Conservation (phyloP, 2,113 vertebrate genomes). For the Xerus inauris region DNA sequence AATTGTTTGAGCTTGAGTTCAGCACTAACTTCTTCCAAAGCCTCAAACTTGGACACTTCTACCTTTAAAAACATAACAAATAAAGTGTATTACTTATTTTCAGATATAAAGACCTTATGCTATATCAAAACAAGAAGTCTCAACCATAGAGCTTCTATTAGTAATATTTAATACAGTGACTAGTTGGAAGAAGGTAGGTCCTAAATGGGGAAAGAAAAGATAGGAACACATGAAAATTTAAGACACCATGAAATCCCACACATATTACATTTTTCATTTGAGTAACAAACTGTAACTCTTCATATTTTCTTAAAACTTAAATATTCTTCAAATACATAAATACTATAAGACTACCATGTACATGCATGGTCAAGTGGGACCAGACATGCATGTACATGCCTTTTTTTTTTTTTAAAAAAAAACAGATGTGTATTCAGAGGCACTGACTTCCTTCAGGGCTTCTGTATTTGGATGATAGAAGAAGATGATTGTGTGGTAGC, state of each 20-base stretch:
- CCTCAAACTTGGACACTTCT: conserved; percentile 90
- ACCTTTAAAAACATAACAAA: conserved; percentile 83
- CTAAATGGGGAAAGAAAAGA: conserved; percentile 1
- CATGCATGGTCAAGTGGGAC: neutral
- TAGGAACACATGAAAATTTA: neutral
- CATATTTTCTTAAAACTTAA: conserved; percentile 8
- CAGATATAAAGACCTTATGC: neutral
- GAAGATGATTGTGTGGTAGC: neutral
- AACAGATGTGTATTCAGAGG: neutral
- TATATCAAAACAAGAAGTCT: too few species aligned
- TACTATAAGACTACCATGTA: neutral
- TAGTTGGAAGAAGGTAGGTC: neutral
- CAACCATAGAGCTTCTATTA: neutral
- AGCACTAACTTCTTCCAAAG: conserved; percentile 87
- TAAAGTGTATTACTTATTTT: conserved; percentile 50
- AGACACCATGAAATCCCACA: neutral
- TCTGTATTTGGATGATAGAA: neutral
- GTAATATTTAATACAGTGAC: conserved; percentile 13
- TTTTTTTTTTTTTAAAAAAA: neutral
- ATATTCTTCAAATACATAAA: neutral
- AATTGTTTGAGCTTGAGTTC: conserved; percentile 90
- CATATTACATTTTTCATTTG: neutral
- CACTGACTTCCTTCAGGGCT: neutral
- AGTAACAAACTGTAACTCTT: neutral
- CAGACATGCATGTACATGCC: neutral